Evolutionary conservation across 2,113 vertebrate genomes (phyloP).

Genomic region (Lagopus muta): DNA sequence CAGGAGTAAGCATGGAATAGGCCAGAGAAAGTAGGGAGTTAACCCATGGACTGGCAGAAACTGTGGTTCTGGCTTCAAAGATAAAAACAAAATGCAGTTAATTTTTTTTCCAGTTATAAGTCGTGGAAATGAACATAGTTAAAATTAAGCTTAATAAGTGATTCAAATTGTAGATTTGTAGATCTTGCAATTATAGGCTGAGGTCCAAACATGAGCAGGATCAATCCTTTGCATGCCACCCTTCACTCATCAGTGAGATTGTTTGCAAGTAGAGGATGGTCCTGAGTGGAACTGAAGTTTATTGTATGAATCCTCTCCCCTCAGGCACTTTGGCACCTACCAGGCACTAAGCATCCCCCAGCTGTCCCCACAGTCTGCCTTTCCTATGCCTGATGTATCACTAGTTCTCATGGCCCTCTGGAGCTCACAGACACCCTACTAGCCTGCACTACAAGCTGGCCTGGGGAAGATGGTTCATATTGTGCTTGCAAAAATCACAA

Average conservation of each 20-base stretch:
- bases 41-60: not conserved
- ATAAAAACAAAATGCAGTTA: not conserved
- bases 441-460: not conserved
- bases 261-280: not conserved
- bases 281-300: not conserved
- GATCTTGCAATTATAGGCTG: not conserved
- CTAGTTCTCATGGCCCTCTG: conserved; percentile 23
- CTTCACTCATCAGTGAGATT: not conserved
- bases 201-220: not conserved
- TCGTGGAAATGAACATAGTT: not conserved
- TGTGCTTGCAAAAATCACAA: conserved; percentile 46
- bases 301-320: not conserved
- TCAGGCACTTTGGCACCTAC: not conserved
- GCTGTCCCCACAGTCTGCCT: not conserved
- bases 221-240: not conserved
- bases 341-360: not conserved
- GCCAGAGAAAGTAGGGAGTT: not conserved
- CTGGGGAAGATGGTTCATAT: conserved; percentile 44
- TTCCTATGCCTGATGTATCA: not conserved
- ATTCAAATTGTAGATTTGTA: not conserved
- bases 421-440: conserved; percentile 40
- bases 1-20: not conserved
- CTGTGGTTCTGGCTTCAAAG: not conserved
- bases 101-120: not conserved
- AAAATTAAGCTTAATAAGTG: not conserved